Evolutionary conservation across 1,140 invertebrate genomes (phyloP).

Genomic region (Spodoptera litura): DNA sequence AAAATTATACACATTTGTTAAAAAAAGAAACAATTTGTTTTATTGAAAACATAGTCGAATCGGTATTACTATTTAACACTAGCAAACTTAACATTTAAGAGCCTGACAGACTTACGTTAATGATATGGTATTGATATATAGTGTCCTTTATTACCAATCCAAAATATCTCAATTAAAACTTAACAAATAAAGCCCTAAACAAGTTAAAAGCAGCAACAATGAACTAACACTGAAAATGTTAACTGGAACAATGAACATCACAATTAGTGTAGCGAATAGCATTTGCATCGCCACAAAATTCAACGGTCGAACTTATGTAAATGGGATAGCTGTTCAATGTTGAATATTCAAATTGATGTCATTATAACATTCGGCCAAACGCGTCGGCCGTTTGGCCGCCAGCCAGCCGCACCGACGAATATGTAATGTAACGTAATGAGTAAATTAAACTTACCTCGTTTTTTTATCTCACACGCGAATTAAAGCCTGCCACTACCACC

Average conservation of each 20-base stretch:
- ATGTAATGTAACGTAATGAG: constrained; percentile 80
- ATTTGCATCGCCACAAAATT: constrained; percentile 80
- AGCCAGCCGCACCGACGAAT: constrained; percentile 72
- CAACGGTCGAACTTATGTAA: constrained; percentile 84
- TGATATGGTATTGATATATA: too few species aligned
- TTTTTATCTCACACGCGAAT: constrained; percentile 63
- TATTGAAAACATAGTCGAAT: background rate
- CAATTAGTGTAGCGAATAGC: constrained; percentile 71
- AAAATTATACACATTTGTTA: constrained; percentile 61
- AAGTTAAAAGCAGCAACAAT: constrained; percentile 23
- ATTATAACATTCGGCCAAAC: constrained; percentile 84
- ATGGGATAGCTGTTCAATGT: constrained; percentile 83
- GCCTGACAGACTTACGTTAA: too few species aligned
- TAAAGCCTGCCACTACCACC: constrained; percentile 51
- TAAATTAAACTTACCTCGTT: constrained; percentile 74
- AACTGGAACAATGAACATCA: constrained; percentile 64
- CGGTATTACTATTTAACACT: background rate
- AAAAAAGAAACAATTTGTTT: constrained; percentile 18
- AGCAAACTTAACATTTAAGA: too few species aligned
- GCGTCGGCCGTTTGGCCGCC: constrained; percentile 76
- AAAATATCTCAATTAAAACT: background rate
- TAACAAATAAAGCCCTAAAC: background rate
- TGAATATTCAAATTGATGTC: constrained; percentile 86
- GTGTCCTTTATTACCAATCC: too few species aligned
- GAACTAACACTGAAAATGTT: constrained; percentile 51